These are phyloP conservation scores for Xiphias gladius DNA, from an alignment of 2,113 vertebrate species.

Conservation along the genomic window DNA sequence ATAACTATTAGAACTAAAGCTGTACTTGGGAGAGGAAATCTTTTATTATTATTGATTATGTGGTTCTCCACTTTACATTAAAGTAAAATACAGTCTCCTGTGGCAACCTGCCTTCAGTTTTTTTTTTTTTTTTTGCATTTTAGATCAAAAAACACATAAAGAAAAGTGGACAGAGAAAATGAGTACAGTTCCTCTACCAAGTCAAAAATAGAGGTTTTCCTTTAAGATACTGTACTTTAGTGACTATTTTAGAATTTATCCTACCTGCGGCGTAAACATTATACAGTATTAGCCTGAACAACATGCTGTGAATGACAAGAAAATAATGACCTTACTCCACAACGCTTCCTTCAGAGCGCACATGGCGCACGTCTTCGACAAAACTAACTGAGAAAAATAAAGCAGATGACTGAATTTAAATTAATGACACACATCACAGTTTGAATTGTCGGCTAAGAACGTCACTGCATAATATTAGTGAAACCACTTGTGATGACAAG, in stretches of 20 bases:
- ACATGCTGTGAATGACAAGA: background rate
- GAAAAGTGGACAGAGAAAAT: background rate
- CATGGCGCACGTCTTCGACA: background rate
- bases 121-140: constrained; percentile 14
- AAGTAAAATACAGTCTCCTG: background rate
- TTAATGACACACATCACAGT: background rate
- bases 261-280: background rate
- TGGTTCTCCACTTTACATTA: no score
- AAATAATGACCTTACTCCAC: background rate
- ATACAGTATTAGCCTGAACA: background rate
- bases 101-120: background rate
- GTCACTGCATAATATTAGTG: constrained; percentile 13
- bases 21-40: background rate
- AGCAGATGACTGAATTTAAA: constrained; percentile 17
- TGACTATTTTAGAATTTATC: background rate
- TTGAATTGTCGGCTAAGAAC: constrained; percentile 15
- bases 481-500: background rate
- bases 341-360: background rate
- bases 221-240: background rate
- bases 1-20: background rate
- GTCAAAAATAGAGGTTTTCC: background rate
- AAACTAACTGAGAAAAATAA: constrained; percentile 5
- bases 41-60: no score
- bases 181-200: background rate
- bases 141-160: background rate